Conservation (phyloP, 2,113 vertebrate genomes). For the Leptodactylus fuscus region DNA sequence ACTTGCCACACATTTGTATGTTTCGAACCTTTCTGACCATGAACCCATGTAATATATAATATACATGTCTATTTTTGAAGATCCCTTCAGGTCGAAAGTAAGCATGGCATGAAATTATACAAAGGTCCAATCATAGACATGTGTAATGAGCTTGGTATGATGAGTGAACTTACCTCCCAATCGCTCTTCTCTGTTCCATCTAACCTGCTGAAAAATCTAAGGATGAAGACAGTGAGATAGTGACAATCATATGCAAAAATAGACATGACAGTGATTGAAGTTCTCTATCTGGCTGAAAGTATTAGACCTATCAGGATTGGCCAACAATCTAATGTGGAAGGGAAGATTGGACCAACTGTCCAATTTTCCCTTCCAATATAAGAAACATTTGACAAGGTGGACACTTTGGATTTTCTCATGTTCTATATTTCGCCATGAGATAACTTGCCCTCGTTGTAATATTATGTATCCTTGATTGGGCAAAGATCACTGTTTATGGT, state of each 20-base stretch:
- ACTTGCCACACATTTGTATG: no score
- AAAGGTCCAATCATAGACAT: neutral
- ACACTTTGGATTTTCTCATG: neutral
- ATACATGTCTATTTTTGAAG: no score
- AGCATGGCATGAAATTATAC: neutral
- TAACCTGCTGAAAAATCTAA: constrained; percentile 59
- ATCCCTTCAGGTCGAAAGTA: neutral
- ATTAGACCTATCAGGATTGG: no score
- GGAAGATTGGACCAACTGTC: no score
- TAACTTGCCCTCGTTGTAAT: neutral
- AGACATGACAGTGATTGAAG: neutral
- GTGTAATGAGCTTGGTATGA: neutral
- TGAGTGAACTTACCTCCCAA: constrained; percentile 53
- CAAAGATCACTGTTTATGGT: neutral
- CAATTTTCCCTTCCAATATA: no score
- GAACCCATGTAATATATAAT: no score
- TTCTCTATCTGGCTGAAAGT: no score
- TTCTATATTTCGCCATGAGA: neutral
- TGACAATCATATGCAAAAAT: neutral
- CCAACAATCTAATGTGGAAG: no score
- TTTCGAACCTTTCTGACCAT: no score
- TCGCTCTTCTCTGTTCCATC: constrained; percentile 59
- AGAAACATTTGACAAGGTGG: neutral
- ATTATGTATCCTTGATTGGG: neutral
- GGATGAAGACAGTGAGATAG: neutral